Conservation (phyloP, 2,888 invertebrate species). For the Iselma pallidipennis region DNA sequence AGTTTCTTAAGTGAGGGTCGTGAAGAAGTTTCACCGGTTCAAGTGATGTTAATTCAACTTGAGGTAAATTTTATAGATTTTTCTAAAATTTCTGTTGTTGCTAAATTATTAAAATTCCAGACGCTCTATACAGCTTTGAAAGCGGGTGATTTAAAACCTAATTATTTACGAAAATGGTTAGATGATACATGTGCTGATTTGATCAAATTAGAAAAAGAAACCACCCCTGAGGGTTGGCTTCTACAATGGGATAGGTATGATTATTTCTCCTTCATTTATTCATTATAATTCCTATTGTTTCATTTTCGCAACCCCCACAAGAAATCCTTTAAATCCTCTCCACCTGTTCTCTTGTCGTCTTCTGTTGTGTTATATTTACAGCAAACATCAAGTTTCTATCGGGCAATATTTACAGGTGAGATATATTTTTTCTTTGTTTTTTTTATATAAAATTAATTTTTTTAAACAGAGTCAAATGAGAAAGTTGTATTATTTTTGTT, state of each 20-base stretch:
- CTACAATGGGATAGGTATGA: conserved; percentile 77
- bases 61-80: conserved; percentile 54
- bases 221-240: conserved; percentile 69
- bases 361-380: conserved; percentile 7
- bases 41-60: conserved; percentile 64
- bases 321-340: conserved; percentile 2
- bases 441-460: not conserved
- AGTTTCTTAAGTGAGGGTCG: conserved; percentile 63
- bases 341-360: conserved; percentile 3
- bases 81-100: not conserved
- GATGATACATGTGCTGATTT: conserved; percentile 64
- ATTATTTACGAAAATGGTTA: conserved; percentile 66
- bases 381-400: not conserved
- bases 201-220: conserved; percentile 65
- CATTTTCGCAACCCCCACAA: not conserved
- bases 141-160: conserved; percentile 60
- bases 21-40: conserved; percentile 61
- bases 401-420: conserved; percentile 12
- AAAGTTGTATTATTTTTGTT: not conserved
- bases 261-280: not conserved
- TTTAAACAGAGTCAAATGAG: not conserved
- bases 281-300: not conserved
- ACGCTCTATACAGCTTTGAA: conserved; percentile 68
- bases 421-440: conserved; percentile 9
- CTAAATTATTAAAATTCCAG: conserved; percentile 51